These are phyloP conservation scores for Okamejei kenojei DNA, from an alignment of 2,797 vertebrate genomes.

Conservation along the genomic window DNA sequence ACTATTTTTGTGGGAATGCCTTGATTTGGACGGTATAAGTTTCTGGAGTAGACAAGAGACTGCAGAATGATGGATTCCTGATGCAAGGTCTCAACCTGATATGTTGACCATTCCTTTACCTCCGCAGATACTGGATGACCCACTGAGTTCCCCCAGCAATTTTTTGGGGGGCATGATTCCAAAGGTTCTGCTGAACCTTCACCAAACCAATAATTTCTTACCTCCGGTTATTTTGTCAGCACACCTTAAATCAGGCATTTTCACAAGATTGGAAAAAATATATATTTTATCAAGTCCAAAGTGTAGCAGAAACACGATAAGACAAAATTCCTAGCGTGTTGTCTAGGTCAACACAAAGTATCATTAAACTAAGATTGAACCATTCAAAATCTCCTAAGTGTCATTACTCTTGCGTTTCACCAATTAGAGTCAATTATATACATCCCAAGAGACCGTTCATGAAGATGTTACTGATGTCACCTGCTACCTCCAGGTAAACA, in stretches of 20 bases:
- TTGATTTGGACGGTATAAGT: neutral
- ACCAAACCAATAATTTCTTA: neutral
- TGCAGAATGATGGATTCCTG: too few species aligned
- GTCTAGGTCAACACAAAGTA: neutral
- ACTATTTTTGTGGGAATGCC: neutral
- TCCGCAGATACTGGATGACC: too few species aligned
- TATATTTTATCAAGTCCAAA: neutral
- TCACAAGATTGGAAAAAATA: neutral
- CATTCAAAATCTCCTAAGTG: neutral
- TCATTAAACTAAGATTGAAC: neutral
- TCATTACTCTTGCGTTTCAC: neutral
- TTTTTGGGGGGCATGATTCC: neutral
- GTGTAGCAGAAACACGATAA: neutral
- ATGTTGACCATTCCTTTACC: too few species aligned
- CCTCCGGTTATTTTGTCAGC: neutral
- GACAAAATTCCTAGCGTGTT: neutral
- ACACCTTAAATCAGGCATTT: neutral
- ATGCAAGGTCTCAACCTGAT: too few species aligned
- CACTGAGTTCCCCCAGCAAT: too few species aligned
- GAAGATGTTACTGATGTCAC: constrained; percentile 5
- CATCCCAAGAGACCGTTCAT: neutral
- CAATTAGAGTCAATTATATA: neutral
- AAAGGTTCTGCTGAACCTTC: neutral
- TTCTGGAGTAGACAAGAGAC: neutral
- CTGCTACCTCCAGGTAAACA: constrained; percentile 15